phyloP scores from a whole-genome alignment of 2,113 vertebrate species.

The Lagenorhynchus albirostris region DNA sequence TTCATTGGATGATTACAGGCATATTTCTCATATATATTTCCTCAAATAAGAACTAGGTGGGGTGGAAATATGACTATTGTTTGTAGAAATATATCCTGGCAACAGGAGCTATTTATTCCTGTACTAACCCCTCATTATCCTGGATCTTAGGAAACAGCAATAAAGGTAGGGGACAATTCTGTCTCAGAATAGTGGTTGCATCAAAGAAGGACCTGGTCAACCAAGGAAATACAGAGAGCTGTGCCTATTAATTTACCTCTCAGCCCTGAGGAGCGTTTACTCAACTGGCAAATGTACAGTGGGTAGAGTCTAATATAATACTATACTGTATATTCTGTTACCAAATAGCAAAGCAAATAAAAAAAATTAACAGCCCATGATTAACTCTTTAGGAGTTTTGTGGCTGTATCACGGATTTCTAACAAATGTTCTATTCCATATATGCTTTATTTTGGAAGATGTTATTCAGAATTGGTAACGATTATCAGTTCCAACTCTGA shows the following conservation, averaged over 20 bases:
- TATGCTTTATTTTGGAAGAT: not conserved
- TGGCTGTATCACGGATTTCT: not conserved
- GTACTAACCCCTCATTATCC: fast-evolving
- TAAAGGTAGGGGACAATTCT: not conserved
- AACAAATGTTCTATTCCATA: not conserved
- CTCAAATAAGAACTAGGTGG: not conserved
- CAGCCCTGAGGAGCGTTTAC: not conserved
- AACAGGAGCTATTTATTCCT: not conserved
- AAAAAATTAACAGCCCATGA: not conserved
- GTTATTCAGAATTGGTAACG: not conserved
- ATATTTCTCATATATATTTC: not conserved
- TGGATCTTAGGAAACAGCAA: not conserved
- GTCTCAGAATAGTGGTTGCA: not conserved
- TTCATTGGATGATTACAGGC: not conserved
- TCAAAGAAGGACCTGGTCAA: not conserved
- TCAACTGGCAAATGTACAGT: not conserved
- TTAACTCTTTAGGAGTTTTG: not conserved
- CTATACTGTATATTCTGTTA: not conserved
- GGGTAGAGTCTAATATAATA: not conserved
- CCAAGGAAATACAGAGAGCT: not conserved
- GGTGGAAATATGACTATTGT: not conserved
- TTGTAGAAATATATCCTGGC: not conserved
- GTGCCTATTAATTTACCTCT: not conserved
- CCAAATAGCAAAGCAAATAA: not conserved
- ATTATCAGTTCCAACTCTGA: not conserved